Percentiles rank a stretch among this genome's conserved stretches.
Evolutionary conservation across 2,113 vertebrate genomes (phyloP).

Genomic region (Aplodontia rufa): DNA sequence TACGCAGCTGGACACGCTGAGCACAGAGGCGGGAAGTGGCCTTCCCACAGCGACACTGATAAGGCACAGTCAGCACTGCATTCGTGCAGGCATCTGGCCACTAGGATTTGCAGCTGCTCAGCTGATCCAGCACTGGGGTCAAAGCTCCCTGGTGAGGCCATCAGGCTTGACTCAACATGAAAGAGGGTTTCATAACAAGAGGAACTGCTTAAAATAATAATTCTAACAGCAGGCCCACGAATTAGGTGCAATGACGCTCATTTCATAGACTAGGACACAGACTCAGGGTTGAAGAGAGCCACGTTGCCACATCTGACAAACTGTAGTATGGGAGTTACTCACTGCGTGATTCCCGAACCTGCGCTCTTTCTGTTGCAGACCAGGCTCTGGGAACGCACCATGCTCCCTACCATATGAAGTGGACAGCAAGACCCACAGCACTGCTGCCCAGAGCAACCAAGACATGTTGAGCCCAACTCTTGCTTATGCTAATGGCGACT

Average conservation of each 20-base stretch:
- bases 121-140: not conserved
- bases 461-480: not conserved
- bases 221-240: accelerated
- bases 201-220: not conserved
- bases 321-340: not conserved
- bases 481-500: not conserved
- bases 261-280: not conserved
- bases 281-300: not conserved
- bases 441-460: not conserved
- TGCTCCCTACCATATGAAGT: not conserved
- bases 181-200: not conserved
- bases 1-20: not conserved
- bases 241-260: not conserved
- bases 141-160: not conserved
- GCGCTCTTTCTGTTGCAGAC: not conserved
- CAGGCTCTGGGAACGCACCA: accelerated
- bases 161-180: not conserved
- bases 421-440: not conserved
- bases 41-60: accelerated
- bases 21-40: accelerated
- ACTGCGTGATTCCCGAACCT: not conserved
- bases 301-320: too few relatives aligned
- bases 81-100: accelerated
- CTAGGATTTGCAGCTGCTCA: not conserved
- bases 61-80: accelerated